phyloP scores from a whole-genome alignment of 2,888 invertebrate genomes.

The Melinaea marsaeus region DNA sequence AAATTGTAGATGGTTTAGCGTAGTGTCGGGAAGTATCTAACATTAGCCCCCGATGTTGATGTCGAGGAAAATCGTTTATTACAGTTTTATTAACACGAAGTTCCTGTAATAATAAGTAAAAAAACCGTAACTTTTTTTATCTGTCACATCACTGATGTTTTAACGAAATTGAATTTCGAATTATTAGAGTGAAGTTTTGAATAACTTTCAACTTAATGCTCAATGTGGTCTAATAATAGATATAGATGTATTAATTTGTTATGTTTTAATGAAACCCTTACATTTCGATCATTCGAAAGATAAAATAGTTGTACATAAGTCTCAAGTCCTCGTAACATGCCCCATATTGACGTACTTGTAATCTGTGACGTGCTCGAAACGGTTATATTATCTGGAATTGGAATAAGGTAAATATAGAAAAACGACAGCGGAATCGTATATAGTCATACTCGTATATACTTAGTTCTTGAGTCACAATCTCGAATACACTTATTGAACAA shows the following conservation, averaged over 20 bases:
- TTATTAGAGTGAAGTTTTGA: not conserved
- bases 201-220: no score
- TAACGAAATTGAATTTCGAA: not conserved
- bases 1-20: slow-evolving; percentile 81
- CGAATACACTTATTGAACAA: not conserved
- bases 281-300: slow-evolving; percentile 45
- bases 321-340: slow-evolving; percentile 90
- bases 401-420: not conserved
- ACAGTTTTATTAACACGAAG: slow-evolving; percentile 81
- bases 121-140: slow-evolving; percentile 5
- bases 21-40: slow-evolving; percentile 94
- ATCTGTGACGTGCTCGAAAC: slow-evolving; percentile 40
- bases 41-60: slow-evolving; percentile 88
- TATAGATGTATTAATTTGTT: not conserved
- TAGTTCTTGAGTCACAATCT: not conserved
- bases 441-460: not conserved
- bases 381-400: slow-evolving; percentile 51
- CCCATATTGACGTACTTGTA: slow-evolving; percentile 83
- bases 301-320: slow-evolving; percentile 88
- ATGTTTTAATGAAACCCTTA: slow-evolving; percentile 28
- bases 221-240: not conserved
- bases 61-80: slow-evolving; percentile 87
- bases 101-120: slow-evolving; percentile 58
- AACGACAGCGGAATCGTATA: not conserved
- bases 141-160: slow-evolving; percentile 8